Base-by-base conservation (phyloP, 2,888 invertebrate species). In the Isotomurus palustris region DNA sequence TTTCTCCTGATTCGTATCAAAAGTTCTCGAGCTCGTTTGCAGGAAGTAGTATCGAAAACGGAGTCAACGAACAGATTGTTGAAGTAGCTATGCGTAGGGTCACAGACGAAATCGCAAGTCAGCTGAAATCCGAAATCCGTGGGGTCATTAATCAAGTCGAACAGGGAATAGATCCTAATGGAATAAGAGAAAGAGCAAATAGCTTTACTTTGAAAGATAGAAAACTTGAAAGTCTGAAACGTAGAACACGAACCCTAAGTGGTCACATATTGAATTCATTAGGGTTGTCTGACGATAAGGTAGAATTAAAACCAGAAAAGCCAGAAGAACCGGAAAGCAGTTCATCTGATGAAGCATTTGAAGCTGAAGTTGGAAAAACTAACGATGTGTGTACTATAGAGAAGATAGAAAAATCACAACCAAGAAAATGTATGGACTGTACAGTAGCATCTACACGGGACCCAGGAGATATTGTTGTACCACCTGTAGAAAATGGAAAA, bases 141-240 rank as follows among this genome's bases (percentile, higher is more conserved):
- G 87, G 84, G 74, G 87, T 88, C 0, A 88, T 88, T 68, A 86
- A 84, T 2, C 84, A 83, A 75, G 88, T 88, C 0, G 87, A 88
- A 68, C 87, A 87, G 72, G 87, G 86, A 47, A 86, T 86, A 62
- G 85, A 84, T 73, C 82, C 83, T 0, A 85, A 84, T 71, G 76
- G 78, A 1, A 38, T 53, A 1, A 58, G 68, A 17, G 70, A 65
- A 49, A 49, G 70, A 41, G 66, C 68, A 0, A 68, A 56, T 43
- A 70, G 70, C 50, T 68, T 66, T 45, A 65, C 60, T 19, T 28
- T 64, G 3, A 70, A 63, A 47, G 68, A 67, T 22, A 38, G 49
- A 29, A 66, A 56, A 12, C 4, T 70, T 2, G 66, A 66, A 28
- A 56, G 58, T 24, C 29, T 69, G 19, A 63, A 64, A 35, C 22